These are phyloP conservation scores for Cricetomys ansorgei DNA, from an alignment of 2,113 vertebrate species.

Conservation along the genomic window DNA sequence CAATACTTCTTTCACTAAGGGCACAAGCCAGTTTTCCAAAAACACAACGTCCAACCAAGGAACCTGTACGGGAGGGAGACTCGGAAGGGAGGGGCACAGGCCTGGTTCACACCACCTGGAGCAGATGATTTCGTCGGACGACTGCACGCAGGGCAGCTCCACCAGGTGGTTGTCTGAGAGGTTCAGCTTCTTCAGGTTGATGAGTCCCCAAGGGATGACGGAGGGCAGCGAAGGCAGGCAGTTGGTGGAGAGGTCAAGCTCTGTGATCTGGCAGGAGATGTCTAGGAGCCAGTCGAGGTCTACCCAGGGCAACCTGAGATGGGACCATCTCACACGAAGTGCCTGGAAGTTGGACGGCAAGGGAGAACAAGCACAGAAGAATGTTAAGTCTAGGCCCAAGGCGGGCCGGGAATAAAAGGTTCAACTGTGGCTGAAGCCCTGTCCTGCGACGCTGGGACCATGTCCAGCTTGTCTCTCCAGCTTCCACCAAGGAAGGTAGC, in stretches of 20 bases:
- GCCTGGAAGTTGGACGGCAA: conserved; percentile 80
- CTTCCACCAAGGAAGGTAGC: accelerated
- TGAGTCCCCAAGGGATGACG: conserved; percentile 96
- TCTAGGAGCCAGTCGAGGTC: conserved; percentile 97
- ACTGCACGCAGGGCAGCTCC: conserved; percentile 88
- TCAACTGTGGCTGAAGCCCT: not conserved
- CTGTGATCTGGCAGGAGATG: conserved; percentile 92
- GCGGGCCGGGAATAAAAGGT: not conserved
- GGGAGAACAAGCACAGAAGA: not conserved
- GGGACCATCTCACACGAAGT: conserved; percentile 92
- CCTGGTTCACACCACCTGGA: conserved; percentile 85
- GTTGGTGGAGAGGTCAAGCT: conserved; percentile 94
- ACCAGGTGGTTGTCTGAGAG: conserved; percentile 92
- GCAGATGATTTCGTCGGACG: conserved; percentile 95
- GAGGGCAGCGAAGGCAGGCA: conserved; percentile 92
- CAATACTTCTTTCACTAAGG: not conserved
- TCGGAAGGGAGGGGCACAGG: accelerated
- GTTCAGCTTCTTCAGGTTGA: conserved; percentile 91
- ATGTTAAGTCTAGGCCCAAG: not conserved
- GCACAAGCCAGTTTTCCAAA: not conserved
- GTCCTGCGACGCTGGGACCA: not conserved
- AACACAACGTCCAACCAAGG: not conserved
- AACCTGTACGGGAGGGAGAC: accelerated
- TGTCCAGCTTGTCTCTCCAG: accelerated
- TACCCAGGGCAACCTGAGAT: conserved; percentile 94